phyloP scores from a whole-genome alignment of 1,140 invertebrate species.

The Conus betulinus region DNA sequence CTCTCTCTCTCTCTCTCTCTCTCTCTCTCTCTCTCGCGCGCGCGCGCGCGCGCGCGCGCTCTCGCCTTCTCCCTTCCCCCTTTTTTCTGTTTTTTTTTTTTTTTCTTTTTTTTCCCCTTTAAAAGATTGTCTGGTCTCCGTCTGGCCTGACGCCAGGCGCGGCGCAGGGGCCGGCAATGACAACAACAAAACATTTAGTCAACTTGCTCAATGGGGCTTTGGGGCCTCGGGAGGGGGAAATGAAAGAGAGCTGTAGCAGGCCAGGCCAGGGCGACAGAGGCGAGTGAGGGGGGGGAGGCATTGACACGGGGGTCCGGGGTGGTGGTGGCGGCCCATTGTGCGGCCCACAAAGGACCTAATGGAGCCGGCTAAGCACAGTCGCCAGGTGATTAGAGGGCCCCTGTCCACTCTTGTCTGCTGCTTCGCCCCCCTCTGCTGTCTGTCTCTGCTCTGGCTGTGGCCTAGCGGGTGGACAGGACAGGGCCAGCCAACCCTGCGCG shows the following conservation, averaged over 20 bases:
- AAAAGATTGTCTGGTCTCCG: not conserved
- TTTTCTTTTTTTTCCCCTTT: not conserved
- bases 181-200: conserved; percentile 46
- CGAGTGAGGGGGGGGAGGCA: not conserved
- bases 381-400: conserved; percentile 18
- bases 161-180: not conserved
- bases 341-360: conserved; percentile 33
- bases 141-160: conserved; percentile 1
- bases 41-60: too few relatives aligned
- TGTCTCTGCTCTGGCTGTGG: not conserved
- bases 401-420: not conserved
- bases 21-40: too few relatives aligned
- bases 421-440: not conserved
- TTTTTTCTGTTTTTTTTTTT: too few relatives aligned
- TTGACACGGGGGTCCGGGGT: conserved; percentile 7
- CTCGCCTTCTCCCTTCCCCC: too few relatives aligned
- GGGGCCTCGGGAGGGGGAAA: not conserved
- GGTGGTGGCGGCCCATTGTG: conserved; percentile 23
- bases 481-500: too few relatives aligned
- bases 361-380: conserved; percentile 20
- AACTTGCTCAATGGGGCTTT: conserved; percentile 40
- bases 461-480: not conserved
- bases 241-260: not conserved
- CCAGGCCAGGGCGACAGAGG: not conserved
- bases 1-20: conserved; percentile 8